phyloP scores from a whole-genome alignment of 2,888 invertebrate species.

The Asteroscopus sphinx region DNA sequence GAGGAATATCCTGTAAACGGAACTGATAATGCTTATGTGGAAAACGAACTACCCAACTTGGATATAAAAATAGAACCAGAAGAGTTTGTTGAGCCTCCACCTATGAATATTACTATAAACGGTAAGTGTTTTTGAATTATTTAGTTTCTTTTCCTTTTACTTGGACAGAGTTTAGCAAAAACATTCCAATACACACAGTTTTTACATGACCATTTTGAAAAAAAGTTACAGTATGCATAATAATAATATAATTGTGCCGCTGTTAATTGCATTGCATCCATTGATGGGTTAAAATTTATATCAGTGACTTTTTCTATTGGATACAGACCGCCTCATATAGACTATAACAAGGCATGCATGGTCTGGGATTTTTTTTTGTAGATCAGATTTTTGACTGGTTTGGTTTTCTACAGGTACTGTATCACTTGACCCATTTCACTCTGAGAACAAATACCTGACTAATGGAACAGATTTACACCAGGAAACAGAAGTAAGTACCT shows the following conservation, averaged over 20 bases:
- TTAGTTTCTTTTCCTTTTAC: too few relatives aligned
- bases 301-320: too few relatives aligned
- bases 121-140: slow-evolving; percentile 43
- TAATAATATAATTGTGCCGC: too few relatives aligned
- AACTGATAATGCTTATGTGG: slow-evolving; percentile 51
- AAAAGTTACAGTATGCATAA: too few relatives aligned
- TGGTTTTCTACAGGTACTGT: slow-evolving; percentile 57
- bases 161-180: too few relatives aligned
- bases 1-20: slow-evolving; percentile 66
- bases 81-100: slow-evolving; percentile 68
- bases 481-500: slow-evolving; percentile 32
- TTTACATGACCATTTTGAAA: too few relatives aligned
- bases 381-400: background rate
- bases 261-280: too few relatives aligned
- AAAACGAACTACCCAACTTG: slow-evolving; percentile 49
- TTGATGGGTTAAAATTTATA: too few relatives aligned
- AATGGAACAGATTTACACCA: slow-evolving; percentile 18
- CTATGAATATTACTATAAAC: slow-evolving; percentile 65
- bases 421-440: slow-evolving; percentile 48
- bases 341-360: background rate
- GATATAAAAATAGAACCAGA: slow-evolving; percentile 85
- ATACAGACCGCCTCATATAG: too few relatives aligned
- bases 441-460: slow-evolving; percentile 25
- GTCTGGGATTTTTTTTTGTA: background rate
- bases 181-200: too few relatives aligned